Base-by-base conservation (phyloP, 1,140 invertebrate species). In the Pseudomyrmex cubaensis region DNA sequence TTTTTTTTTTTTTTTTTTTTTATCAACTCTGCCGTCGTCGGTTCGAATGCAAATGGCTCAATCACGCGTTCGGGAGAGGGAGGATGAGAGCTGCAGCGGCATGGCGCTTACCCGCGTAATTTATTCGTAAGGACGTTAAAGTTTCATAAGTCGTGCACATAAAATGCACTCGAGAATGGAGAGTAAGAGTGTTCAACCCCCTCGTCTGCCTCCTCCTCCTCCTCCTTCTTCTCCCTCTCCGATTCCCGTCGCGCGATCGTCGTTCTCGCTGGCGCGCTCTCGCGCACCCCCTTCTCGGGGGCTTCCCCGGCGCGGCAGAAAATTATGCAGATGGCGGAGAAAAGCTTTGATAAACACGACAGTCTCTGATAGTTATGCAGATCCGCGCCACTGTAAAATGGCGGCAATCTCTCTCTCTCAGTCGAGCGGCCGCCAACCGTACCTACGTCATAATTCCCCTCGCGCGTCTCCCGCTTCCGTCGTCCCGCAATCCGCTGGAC, bases 311-410 rank as follows among this genome's bases (percentile, higher is more conserved):
- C 46, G 92, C 87, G 91, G 87, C 89, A 91, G 93, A 93, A 94
- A 94, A 94, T 94, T 94, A 94, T 94, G 93, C 92, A 94, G 92
- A 94, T 94, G 92, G 89, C 92, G 93, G 92, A 94, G 93, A 94
- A 94, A 94, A 94, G 93, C 94, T 94, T 94, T 94, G 93, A 94
- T 94, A 94, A 94, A 94, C 93, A 94, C 93, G 92, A 93, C 92
- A 92, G 93, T 94, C 93, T 93, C 93, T 94, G 94, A 94, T 94
- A 93, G 93, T 94, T 94, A 94, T 94, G 93, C 94, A 94, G 93
- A 94, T 94, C 90, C 91, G 91, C 85, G 91, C 87, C 89, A 91
- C 91, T 94, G 92, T 94, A 94, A 94, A 94, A 94, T 94, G 94
- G 94, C 93, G 93, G 92, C 94, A 93, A 93, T 93, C 90, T 93